These are phyloP conservation scores for Acanthornis magna DNA, from an alignment of 2,797 vertebrate species.

Conservation along the genomic window DNA sequence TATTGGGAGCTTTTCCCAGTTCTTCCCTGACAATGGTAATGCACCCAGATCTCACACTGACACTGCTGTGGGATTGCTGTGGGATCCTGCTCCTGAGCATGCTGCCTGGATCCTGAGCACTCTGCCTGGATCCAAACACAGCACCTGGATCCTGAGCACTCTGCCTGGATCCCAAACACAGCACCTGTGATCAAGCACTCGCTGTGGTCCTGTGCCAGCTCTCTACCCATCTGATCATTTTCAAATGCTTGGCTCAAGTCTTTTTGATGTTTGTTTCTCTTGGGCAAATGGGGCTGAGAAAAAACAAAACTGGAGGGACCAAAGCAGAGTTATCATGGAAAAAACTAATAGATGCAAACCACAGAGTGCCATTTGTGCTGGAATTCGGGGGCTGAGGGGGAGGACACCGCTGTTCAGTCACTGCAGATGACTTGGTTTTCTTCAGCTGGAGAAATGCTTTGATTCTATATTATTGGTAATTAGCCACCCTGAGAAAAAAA, in stretches of 20 bases:
- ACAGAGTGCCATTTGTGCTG: neutral
- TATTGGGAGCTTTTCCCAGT: neutral
- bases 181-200: neutral
- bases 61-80: neutral
- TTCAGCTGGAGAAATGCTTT: slow-evolving; percentile 1
- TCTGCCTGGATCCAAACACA: neutral
- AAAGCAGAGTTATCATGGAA: neutral
- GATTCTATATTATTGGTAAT: neutral
- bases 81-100: neutral
- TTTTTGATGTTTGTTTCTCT: neutral
- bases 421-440: neutral
- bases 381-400: neutral
- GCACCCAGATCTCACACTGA: neutral
- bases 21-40: neutral
- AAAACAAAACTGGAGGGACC: neutral
- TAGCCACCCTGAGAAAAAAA: neutral
- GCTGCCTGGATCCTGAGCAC: neutral
- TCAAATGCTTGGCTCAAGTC: neutral
- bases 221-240: neutral
- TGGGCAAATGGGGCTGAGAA: neutral
- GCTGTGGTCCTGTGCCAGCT: neutral
- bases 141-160: neutral
- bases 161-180: neutral
- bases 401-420: neutral
- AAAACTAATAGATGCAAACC: neutral